Conservation (phyloP, 2,113 vertebrate genomes). For the Percopsis transmontana region DNA sequence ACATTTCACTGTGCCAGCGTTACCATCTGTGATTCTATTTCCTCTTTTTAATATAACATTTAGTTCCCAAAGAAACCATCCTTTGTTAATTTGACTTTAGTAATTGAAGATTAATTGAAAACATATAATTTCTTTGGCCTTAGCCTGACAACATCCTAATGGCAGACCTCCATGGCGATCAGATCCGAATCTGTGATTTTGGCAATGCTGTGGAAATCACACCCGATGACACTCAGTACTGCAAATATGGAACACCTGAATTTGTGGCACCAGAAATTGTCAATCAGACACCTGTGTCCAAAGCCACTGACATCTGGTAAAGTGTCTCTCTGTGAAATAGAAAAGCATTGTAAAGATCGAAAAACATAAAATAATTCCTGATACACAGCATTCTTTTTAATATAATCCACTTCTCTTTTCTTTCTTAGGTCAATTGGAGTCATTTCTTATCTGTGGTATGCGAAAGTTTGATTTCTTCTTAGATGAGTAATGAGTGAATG, state of each 20-base stretch:
- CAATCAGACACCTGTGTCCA: conserved; percentile 91
- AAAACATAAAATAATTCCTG: not conserved
- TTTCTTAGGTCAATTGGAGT: conserved; percentile 88
- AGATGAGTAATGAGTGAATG: not conserved
- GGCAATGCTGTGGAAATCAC: conserved; percentile 87
- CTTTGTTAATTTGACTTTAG: not conserved
- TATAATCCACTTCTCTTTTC: conserved; percentile 3
- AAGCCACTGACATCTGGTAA: conserved; percentile 94
- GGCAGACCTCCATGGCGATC: conserved; percentile 84
- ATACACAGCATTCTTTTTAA: not conserved
- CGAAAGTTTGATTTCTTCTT: conserved; percentile 1
- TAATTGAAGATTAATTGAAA: conserved; percentile 2
- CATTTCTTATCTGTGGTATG: conserved; percentile 93
- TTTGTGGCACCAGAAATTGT: conserved; percentile 95
- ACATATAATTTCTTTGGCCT: not conserved
- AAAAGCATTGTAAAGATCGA: not conserved
- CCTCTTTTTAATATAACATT: not conserved
- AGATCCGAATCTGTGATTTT: conserved; percentile 93
- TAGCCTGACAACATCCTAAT: conserved; percentile 97
- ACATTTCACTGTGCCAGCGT: not conserved
- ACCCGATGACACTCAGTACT: conserved; percentile 87
- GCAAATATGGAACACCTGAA: conserved; percentile 94
- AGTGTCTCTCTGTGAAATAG: not conserved
- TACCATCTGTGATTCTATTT: not conserved
- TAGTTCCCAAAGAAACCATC: not conserved